Evolutionary conservation across 2,797 vertebrate genomes (phyloP).

Genomic region (Scarus forsteni): DNA sequence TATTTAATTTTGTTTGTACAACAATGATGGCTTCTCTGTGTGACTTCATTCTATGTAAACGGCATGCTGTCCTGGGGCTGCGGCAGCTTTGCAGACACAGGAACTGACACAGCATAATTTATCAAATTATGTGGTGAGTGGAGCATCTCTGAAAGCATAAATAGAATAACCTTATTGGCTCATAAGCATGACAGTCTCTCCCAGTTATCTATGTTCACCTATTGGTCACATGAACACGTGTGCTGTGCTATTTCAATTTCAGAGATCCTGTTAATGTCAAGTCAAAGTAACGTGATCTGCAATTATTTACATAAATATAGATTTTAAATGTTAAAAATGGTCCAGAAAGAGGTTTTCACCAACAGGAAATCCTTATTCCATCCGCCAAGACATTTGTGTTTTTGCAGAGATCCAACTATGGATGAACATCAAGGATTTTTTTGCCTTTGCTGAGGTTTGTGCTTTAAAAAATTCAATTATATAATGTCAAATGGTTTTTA

Average conservation of each 20-base stretch:
- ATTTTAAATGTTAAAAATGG: too few relatives aligned
- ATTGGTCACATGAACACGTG: conserved; percentile 44
- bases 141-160: conserved; percentile 13
- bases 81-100: conserved; percentile 24
- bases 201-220: conserved; percentile 33
- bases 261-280: too few relatives aligned
- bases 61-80: conserved; percentile 16
- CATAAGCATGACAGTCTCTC: conserved; percentile 42
- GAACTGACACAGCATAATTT: conserved; percentile 28
- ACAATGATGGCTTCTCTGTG: conserved; percentile 43
- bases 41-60: conserved; percentile 47
- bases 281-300: too few relatives aligned
- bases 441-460: too few relatives aligned
- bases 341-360: too few relatives aligned
- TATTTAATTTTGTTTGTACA: conserved; percentile 66
- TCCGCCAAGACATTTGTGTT: too few relatives aligned
- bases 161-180: conserved; percentile 34
- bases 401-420: too few relatives aligned
- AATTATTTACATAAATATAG: too few relatives aligned
- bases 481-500: too few relatives aligned
- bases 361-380: too few relatives aligned
- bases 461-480: too few relatives aligned
- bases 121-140: conserved; percentile 25
- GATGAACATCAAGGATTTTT: too few relatives aligned
- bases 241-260: conserved; percentile 9